Evolutionary conservation across 2,888 invertebrate genomes (phyloP), one percentile per base, ranked within the genome.

Genomic region (Morpho achilles): DNA sequence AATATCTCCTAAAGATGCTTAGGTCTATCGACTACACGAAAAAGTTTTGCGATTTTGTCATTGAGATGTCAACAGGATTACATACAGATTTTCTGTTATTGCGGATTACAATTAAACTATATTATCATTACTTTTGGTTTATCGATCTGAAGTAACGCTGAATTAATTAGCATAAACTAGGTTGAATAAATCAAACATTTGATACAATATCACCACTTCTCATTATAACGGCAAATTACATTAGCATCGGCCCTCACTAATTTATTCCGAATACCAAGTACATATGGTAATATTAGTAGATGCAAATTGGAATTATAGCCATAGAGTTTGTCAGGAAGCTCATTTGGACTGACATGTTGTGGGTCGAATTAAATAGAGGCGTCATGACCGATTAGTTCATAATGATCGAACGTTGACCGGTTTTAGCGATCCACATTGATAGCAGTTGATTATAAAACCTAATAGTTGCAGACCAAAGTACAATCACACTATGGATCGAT

Each of bases 221-320:
- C 39, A 55, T 55, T 55, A 43, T 50, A 50, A 10, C 54, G 32
- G 50, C 50, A 55, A 55, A 55, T 55, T 43, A 49, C 55, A 55
- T 55, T 44, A 49, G 49, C 61, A 64, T 66, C 51, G 56, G 56
- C 52, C 56, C 59, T 56, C 55, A 60, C 59, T 67, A 69, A 74
- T 72, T 61, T 69, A 70, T 72, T 69, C 69, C 45, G 56, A 64
- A 66, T 62, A 67, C 66, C 66, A 67, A 66, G 68, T 66, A 68
- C 60, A 55, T 58, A 60, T 65, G 62, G 62, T 66, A 68, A 66
- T 72, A 69, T 71, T 70, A 61, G 71, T 70, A 68, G 68, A 75
- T 75, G 76, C 69, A 74, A 76, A 75, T 76, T 67, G 50, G 41
- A 55, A 69, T 70, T 71, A 65, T 65, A 64, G 63, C 68, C 55